Conservation (phyloP, 2,797 vertebrate genomes). For the Dromococcyx pavoninus region DNA sequence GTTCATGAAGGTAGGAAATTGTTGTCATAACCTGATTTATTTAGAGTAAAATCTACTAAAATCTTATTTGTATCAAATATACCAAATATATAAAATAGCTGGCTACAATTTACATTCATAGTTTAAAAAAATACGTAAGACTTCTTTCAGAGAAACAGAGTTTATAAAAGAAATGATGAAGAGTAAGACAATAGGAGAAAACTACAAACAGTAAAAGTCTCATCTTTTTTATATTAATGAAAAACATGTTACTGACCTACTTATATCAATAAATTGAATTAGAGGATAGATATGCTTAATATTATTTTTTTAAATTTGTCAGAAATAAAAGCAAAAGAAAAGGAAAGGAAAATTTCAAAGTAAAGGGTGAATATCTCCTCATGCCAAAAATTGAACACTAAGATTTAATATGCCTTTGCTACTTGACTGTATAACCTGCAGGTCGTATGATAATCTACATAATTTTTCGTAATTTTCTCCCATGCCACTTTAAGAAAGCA, state of each 20-base stretch:
- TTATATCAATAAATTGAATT: background rate
- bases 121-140: background rate
- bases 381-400: background rate
- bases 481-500: background rate
- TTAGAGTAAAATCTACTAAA: background rate
- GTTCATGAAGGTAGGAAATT: background rate
- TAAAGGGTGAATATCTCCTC: background rate
- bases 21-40: background rate
- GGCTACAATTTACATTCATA: background rate
- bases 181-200: background rate
- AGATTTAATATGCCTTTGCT: background rate
- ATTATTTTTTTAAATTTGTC: background rate
- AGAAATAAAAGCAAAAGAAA: background rate
- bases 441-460: background rate
- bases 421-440: background rate
- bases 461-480: background rate
- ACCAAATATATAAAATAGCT: background rate
- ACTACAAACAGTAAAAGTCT: background rate
- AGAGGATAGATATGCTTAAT: background rate
- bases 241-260: background rate
- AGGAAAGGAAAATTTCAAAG: background rate
- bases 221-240: background rate
- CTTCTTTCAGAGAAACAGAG: background rate
- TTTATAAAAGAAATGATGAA: background rate
- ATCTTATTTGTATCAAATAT: background rate